Base-by-base conservation (phyloP, 23 tunicate genomes). In the Trididemnum nubilum region DNA sequence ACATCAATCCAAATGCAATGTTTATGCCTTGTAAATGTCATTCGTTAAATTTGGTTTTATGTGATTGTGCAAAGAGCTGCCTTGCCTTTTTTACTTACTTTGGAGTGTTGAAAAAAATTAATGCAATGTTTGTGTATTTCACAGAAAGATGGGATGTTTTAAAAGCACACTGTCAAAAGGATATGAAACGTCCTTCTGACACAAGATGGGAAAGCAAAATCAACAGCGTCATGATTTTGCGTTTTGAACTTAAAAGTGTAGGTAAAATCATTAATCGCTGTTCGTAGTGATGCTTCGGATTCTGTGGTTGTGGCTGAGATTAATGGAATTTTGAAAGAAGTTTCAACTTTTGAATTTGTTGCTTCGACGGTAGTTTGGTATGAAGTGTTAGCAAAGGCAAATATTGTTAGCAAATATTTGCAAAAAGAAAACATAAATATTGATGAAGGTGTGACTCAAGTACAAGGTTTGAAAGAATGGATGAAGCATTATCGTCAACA, bases 131-230 rank as follows among this genome's bases (percentile, higher is more conserved):
- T 38, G 24, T 59, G 2, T 22, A 3, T 2, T 73, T 59, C 3
- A 38, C 79, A n/a, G 2, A 38, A 28, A 3, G 79, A 7, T 73
- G 79, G 60, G 33, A 40, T 7, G 29, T 73, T 36, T 39, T 73
- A 23, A 73, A 49, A 38, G n/a, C 12, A 33, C 21, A 33, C 5
- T 31, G 37, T 30, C 37, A 67, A 7, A 30, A 5, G 18, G 38
- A 4, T 21, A 24, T 67, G 7, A 67, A 67, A n/a, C n/a, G 7
- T 67, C 38, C 37, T 4, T 33, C 74, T 5, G 38, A 32, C 25
- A 67, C 74, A 30, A 12, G 74, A 7, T 31, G 74, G 38, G 74
- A 67, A n/a, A 67, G 74, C n/a, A 31, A 33, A 33, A 67, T 67
- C 4, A 67, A 67, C 38, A 30, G 74, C 25, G 74, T 67, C 7